These are phyloP conservation scores for Myoxocephalus aenaeus DNA, from an alignment of 2,797 vertebrate species.

Conservation along the genomic window DNA sequence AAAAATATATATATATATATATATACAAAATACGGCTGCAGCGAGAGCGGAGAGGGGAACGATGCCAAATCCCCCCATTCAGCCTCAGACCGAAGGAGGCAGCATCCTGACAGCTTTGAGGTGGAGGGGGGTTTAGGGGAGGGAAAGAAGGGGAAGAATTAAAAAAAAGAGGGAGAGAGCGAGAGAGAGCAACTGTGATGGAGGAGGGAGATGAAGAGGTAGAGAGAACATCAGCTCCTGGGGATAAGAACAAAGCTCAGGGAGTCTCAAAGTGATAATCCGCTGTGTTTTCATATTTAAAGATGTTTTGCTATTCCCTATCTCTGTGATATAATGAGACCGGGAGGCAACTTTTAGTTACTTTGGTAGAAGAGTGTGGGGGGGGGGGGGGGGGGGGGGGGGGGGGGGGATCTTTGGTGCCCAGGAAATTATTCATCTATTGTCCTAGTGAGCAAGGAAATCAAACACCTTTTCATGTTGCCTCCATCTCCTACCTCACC, in stretches of 20 bases:
- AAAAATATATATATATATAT: not conserved
- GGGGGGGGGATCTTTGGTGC: not conserved
- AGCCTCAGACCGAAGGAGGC: conserved; percentile 73
- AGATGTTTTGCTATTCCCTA: conserved; percentile 15
- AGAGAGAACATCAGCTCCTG: conserved; percentile 57
- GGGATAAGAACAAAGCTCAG: conserved; percentile 61
- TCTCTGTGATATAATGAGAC: conserved; percentile 36
- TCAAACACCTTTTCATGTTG: not conserved
- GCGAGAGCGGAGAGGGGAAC: conserved; percentile 50
- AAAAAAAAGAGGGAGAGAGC: conserved; percentile 15
- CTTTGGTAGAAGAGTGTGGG: conserved; percentile 18
- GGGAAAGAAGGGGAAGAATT: conserved; percentile 28
- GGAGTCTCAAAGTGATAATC: conserved; percentile 61
- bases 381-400: too few species aligned
- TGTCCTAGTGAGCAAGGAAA: not conserved
- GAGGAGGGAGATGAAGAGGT: conserved; percentile 53
- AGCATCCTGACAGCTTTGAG: conserved; percentile 77
- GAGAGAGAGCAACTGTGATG: conserved; percentile 41
- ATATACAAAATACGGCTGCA: conserved; percentile 15
- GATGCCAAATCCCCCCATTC: conserved; percentile 80
- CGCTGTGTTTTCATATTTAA: conserved; percentile 41
- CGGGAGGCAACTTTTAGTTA: conserved; percentile 31
- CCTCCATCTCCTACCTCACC: not conserved
- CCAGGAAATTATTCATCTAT: not conserved
- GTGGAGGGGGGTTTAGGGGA: conserved; percentile 34